Conservation (phyloP, 1,140 invertebrate species). For the Drosophila persimilis region DNA sequence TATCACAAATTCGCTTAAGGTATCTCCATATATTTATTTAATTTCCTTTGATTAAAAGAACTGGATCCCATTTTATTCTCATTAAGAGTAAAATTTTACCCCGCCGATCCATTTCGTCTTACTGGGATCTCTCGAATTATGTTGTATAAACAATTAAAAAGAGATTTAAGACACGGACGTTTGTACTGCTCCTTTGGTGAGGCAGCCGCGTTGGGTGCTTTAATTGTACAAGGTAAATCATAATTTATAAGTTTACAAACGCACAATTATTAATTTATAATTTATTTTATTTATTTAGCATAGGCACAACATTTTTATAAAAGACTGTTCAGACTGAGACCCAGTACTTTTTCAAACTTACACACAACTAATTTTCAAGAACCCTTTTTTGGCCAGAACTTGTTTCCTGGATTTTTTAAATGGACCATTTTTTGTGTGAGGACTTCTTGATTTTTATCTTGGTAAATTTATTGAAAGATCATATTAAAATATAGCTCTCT, state of each 20-base stretch:
- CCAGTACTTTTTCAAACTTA: too few species aligned
- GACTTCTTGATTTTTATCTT: too few species aligned
- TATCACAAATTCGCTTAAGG: not conserved
- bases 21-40: not conserved
- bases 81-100: slow-evolving; percentile 97
- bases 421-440: too few species aligned
- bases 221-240: slow-evolving; percentile 94
- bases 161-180: slow-evolving; percentile 96
- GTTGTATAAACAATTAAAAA: slow-evolving; percentile 94
- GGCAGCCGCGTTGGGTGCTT: slow-evolving; percentile 94
- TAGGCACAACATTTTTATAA: too few species aligned
- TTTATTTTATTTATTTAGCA: too few species aligned
- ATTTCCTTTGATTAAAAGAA: slow-evolving; percentile 84
- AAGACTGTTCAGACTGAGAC: too few species aligned
- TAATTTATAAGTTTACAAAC: not conserved
- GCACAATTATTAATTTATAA: not conserved
- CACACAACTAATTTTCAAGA: too few species aligned
- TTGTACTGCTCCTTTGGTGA: slow-evolving; percentile 95
- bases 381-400: not conserved
- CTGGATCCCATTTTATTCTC: slow-evolving; percentile 94
- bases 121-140: slow-evolving; percentile 80
- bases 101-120: slow-evolving; percentile 91
- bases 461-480: too few species aligned
- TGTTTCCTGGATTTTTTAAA: too few species aligned
- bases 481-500: too few species aligned